phyloP scores from a whole-genome alignment of 2,888 invertebrate species.

The Machimus atricapillus region DNA sequence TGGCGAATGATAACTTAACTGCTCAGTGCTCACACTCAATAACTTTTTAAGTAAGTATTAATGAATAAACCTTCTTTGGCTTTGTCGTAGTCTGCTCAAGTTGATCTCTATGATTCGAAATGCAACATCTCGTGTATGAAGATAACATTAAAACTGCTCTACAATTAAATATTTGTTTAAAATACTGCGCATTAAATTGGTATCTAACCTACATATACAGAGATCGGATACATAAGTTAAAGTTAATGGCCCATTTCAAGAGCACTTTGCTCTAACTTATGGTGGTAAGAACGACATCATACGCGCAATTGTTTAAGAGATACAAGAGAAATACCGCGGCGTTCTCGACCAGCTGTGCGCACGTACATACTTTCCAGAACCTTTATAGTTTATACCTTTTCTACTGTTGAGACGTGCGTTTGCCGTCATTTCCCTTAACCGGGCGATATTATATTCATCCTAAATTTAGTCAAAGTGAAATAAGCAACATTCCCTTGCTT shows the following conservation, averaged over 20 bases:
- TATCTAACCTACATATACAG: background rate
- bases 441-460: background rate
- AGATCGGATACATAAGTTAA: background rate
- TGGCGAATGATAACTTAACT: too few species aligned
- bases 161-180: background rate
- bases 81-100: background rate
- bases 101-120: background rate
- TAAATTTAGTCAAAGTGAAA: background rate
- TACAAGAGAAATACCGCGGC: background rate
- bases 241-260: background rate
- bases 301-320: background rate
- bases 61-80: background rate
- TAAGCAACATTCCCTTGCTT: background rate
- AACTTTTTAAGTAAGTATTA: too few species aligned
- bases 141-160: background rate
- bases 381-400: background rate
- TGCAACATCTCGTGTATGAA: background rate
- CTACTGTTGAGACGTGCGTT: background rate
- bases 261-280: background rate
- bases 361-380: background rate
- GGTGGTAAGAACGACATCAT: background rate
- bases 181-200: background rate
- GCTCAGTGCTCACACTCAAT: too few species aligned
- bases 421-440: background rate
- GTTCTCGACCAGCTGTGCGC: background rate